These are phyloP conservation scores for Cinara cedri DNA, from an alignment of 2,888 invertebrate species.

Conservation along the genomic window DNA sequence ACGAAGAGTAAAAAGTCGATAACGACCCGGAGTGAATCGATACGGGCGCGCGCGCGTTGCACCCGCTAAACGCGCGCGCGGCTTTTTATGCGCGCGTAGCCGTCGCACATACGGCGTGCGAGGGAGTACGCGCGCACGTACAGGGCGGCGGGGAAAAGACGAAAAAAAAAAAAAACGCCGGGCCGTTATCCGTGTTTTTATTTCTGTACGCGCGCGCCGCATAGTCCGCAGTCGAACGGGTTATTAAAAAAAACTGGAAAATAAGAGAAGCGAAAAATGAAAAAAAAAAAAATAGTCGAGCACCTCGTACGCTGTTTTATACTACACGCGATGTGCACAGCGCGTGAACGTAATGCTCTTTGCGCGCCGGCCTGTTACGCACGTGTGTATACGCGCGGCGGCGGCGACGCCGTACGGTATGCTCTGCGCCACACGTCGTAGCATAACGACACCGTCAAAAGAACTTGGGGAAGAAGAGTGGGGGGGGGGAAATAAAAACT, in stretches of 20 bases:
- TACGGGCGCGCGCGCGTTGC: conserved; percentile 32
- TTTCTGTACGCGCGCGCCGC: background rate
- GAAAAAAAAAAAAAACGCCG: conserved; percentile 22
- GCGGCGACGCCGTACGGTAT: no score
- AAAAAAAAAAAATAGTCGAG: no score
- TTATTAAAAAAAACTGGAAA: conserved; percentile 34
- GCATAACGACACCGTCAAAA: background rate
- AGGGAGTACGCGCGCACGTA: background rate
- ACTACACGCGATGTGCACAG: no score
- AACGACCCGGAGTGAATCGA: conserved; percentile 55
- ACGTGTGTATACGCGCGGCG: no score
- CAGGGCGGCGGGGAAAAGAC: background rate
- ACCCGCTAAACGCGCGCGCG: conserved; percentile 18
- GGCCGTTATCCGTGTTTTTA: conserved; percentile 34
- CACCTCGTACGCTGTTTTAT: no score
- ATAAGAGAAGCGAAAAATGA: conserved; percentile 5
- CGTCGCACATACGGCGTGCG: background rate
- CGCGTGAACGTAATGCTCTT: no score
- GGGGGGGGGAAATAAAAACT: background rate
- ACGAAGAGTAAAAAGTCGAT: conserved; percentile 54
- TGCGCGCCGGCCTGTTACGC: no score
- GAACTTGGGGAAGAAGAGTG: no score
- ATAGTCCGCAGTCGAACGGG: background rate
- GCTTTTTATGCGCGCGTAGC: background rate
- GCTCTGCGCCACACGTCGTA: no score